Evolutionary conservation across 2,797 vertebrate species (phyloP), one percentile per base, ranked within the genome.

Genomic region (Aquila chrysaetos): DNA sequence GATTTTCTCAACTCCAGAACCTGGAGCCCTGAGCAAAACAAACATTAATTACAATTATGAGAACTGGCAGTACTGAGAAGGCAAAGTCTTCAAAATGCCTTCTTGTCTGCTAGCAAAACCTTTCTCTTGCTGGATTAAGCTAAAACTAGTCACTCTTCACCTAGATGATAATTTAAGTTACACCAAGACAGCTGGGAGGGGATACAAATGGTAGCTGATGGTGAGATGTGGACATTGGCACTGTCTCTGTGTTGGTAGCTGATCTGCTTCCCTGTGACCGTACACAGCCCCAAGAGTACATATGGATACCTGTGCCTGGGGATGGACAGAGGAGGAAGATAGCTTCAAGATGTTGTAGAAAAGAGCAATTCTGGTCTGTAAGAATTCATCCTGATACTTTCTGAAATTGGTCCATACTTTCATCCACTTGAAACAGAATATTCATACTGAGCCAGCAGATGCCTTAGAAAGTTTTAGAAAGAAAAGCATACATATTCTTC

Each of bases 1-100:
- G 63, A 81, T 88, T 94, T 95, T 94, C 84, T 92, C 86, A 88
- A 43, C 19, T 92, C 39, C 56, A 93, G 67, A 70, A 96, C 44
- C 43, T 93, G 81, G 39, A 95, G 70, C 77, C 94, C 53, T 7
- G 18, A 83, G 73, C 48, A 78, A 95, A 94, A 75, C 85, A 88
- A 95, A 86, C 88, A 65, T 67, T 79, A 93, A 93, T 94, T 90
- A 53, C 74, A 84, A 18, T 78, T 75, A 48, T 48, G 43, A 92
- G 69, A 81, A 54, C 39, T 92, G 90, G 79, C 64, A 91, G 53
- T 72, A 54, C 4, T 4, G 57, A 88, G 53, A 72, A 76, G 11
- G 31, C 43, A 54, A 85, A 74, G n/a, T 61, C 80, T 88, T 92
- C 69, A 92, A 69, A 88, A 92, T 33, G 16, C 61, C n/a, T 69